These are phyloP conservation scores for Blera fallax DNA, from an alignment of 2,888 invertebrate species.

Conservation along the genomic window DNA sequence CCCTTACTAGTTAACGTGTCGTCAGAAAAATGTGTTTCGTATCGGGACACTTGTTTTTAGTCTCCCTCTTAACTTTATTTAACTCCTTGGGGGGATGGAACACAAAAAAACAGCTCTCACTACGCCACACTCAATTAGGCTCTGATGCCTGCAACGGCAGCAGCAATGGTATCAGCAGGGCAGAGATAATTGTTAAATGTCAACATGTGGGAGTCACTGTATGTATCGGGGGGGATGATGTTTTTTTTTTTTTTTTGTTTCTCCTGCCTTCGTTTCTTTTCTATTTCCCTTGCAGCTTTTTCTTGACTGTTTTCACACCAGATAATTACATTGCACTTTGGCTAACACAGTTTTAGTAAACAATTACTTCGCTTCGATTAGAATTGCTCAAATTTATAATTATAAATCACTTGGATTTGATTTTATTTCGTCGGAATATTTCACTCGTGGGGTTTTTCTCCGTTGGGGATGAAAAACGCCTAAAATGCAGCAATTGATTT, in stretches of 20 bases:
- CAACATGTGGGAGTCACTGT: conserved; percentile 73
- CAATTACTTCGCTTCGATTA: not conserved
- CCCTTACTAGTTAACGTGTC: conserved; percentile 33
- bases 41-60: conserved; percentile 3
- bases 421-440: not conserved
- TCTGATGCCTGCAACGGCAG: conserved; percentile 52
- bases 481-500: conserved; percentile 73
- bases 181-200: conserved; percentile 72
- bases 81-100: conserved; percentile 14
- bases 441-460: conserved; percentile 23
- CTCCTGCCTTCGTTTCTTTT: conserved; percentile 17
- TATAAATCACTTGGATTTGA: not conserved
- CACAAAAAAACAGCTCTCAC: conserved; percentile 35
- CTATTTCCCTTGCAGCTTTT: conserved; percentile 45
- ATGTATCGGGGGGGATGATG: conserved; percentile 40
- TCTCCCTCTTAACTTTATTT: conserved; percentile 25
- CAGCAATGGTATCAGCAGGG: conserved; percentile 52
- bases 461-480: conserved; percentile 64
- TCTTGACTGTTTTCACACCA: conserved; percentile 21
- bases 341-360: conserved; percentile 3
- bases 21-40: conserved; percentile 19
- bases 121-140: conserved; percentile 58
- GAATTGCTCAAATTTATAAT: not conserved
- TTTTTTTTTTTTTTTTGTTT: conserved; percentile 26
- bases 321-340: conserved; percentile 10